Percentiles rank a stretch among this genome's conserved stretches.
These are phyloP conservation scores for Oreonectes daqikongensis DNA, from an alignment of 2,797 vertebrate genomes.

Conservation along the genomic window DNA sequence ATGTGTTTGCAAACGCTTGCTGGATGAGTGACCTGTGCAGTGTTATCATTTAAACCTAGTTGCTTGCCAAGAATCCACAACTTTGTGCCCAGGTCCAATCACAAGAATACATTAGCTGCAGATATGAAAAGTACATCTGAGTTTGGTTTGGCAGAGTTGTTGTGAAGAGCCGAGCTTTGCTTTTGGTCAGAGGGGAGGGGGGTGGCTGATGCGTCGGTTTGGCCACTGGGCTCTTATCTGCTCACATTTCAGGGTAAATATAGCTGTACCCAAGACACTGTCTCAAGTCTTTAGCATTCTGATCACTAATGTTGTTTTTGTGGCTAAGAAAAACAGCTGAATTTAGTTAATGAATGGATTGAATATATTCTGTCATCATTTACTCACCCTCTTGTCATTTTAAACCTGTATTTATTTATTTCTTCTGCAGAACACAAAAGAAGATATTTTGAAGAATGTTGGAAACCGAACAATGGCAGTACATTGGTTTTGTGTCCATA, in stretches of 20 bases:
- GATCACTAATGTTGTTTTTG: slow-evolving; percentile 44
- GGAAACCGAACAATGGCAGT: too few species aligned
- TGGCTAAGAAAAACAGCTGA: slow-evolving; percentile 24
- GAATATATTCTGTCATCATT: background rate
- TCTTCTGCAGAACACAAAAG: too few species aligned
- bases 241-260: slow-evolving; percentile 79
- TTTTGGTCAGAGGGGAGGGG: slow-evolving; percentile 33
- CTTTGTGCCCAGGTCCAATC: background rate
- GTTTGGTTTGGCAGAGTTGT: slow-evolving; percentile 25
- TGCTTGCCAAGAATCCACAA: background rate
- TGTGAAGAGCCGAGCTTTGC: slow-evolving; percentile 20
- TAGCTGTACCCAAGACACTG: slow-evolving; percentile 62
- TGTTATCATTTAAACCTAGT: background rate
- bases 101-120: background rate
- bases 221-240: slow-evolving; percentile 70
- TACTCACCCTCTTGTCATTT: too few species aligned
- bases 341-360: background rate
- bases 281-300: slow-evolving; percentile 46
- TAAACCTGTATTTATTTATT: too few species aligned
- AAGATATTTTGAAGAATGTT: too few species aligned
- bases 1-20: background rate
- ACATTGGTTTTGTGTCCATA: too few species aligned
- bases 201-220: slow-evolving; percentile 61
- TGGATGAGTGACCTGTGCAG: background rate
- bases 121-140: slow-evolving; percentile 9